These are phyloP conservation scores for Danio tinwini DNA, from an alignment of 2,797 vertebrate species.

Conservation along the genomic window DNA sequence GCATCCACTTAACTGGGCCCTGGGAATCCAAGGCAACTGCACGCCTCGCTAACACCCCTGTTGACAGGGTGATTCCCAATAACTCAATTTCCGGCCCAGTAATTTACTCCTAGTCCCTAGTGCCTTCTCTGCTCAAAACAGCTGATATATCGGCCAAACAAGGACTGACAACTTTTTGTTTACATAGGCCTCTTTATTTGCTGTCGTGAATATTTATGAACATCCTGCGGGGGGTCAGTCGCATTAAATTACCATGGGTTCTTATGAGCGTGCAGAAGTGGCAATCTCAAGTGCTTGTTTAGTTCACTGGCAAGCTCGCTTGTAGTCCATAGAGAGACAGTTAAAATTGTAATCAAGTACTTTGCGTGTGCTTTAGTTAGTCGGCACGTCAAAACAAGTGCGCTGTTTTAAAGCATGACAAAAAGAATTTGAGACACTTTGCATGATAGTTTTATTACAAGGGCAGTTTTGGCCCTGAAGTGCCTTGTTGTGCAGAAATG, in stretches of 20 bases:
- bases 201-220: conserved; percentile 24
- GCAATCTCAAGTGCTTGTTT: conserved; percentile 21
- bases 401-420: too few relatives aligned
- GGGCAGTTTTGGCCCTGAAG: too few relatives aligned
- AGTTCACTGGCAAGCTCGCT: background rate
- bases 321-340: background rate
- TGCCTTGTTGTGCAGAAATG: too few relatives aligned
- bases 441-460: too few relatives aligned
- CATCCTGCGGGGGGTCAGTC: background rate
- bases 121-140: conserved; percentile 53
- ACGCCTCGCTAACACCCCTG: conserved; percentile 60
- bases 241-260: background rate
- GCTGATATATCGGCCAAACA: conserved; percentile 55
- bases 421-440: too few relatives aligned
- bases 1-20: conserved; percentile 65
- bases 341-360: too few relatives aligned
- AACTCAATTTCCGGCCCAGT: conserved; percentile 63
- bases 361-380: too few relatives aligned
- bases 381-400: too few relatives aligned
- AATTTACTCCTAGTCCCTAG: conserved; percentile 66
- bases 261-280: background rate
- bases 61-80: conserved; percentile 65
- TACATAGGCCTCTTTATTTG: conserved; percentile 40
- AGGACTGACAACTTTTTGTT: conserved; percentile 56
- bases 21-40: conserved; percentile 67